These are phyloP conservation scores for Carlito syrichta DNA, from an alignment of 2,113 vertebrate genomes.

Conservation along the genomic window DNA sequence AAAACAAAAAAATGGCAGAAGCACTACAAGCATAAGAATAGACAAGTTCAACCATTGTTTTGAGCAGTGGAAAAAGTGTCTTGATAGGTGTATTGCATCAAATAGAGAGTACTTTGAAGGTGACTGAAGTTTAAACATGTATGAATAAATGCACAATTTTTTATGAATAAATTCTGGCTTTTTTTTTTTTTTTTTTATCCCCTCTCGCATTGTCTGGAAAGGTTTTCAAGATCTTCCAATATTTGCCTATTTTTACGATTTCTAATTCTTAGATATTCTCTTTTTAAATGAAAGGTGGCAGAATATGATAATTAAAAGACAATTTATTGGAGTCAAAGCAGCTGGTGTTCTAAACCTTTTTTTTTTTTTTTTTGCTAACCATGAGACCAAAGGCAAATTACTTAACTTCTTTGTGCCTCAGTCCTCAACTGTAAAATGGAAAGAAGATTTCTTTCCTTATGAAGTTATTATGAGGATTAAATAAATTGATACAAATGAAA, in stretches of 20 bases:
- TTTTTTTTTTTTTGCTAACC: neutral
- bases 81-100: no score
- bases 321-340: neutral
- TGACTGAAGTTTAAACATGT: no score
- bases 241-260: neutral
- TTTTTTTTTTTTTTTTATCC: no score
- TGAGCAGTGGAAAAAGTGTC: no score
- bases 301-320: neutral
- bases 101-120: no score
- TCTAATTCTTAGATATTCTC: neutral
- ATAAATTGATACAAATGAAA: neutral
- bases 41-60: no score
- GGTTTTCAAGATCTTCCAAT: neutral
- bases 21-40: no score
- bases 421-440: neutral
- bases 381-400: neutral
- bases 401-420: neutral
- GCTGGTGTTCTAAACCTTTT: neutral
- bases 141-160: no score
- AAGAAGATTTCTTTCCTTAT: neutral
- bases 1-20: no score
- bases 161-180: no score
- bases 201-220: neutral
- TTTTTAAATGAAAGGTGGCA: neutral
- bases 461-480: neutral